Percentiles rank a stretch among this genome's conserved stretches.
Evolutionary conservation across 2,888 invertebrate genomes (phyloP).

Genomic region (Lissocephala sabroskyi): DNA sequence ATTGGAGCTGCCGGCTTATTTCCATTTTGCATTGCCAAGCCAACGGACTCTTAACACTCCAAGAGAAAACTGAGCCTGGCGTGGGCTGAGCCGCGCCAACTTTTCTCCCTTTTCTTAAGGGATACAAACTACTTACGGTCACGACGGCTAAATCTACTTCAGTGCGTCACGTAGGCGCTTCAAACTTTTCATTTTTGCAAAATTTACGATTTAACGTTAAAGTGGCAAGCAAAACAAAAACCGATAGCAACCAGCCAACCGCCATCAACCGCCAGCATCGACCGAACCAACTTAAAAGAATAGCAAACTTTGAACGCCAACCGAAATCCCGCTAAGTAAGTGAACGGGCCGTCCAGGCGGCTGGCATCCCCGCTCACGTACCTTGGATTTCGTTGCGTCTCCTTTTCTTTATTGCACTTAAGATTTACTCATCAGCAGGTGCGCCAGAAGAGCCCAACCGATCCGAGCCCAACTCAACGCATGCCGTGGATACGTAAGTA

Average conservation of each 20-base stretch:
- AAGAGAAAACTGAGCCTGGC: slow-evolving; percentile 30
- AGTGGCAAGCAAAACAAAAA: slow-evolving; percentile 27
- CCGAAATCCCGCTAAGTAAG: slow-evolving; percentile 68
- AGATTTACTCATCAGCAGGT: slow-evolving; percentile 67
- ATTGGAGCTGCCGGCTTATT: no score
- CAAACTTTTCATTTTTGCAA: slow-evolving; percentile 53
- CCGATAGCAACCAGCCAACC: background rate
- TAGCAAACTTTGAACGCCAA: slow-evolving; percentile 54
- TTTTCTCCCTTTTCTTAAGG: slow-evolving; percentile 12
- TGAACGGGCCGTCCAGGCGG: slow-evolving; percentile 23
- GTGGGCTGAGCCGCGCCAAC: slow-evolving; percentile 19
- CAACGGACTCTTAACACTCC: slow-evolving; percentile 59
- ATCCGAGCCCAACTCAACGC: slow-evolving; percentile 10
- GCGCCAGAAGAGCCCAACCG: slow-evolving; percentile 20
- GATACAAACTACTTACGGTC: background rate
- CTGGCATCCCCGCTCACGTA: slow-evolving; percentile 59
- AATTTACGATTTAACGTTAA: slow-evolving; percentile 67
- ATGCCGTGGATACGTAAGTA: slow-evolving; percentile 18
- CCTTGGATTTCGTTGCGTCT: slow-evolving; percentile 58
- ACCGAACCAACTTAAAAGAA: slow-evolving; percentile 48
- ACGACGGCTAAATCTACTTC: slow-evolving; percentile 45
- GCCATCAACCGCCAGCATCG: slow-evolving; percentile 29
- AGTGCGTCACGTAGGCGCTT: slow-evolving; percentile 69
- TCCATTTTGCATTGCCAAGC: no score
- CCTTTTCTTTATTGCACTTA: slow-evolving; percentile 58